Conservation (phyloP, 2,797 vertebrate species). For the Alectoris magna region DNA sequence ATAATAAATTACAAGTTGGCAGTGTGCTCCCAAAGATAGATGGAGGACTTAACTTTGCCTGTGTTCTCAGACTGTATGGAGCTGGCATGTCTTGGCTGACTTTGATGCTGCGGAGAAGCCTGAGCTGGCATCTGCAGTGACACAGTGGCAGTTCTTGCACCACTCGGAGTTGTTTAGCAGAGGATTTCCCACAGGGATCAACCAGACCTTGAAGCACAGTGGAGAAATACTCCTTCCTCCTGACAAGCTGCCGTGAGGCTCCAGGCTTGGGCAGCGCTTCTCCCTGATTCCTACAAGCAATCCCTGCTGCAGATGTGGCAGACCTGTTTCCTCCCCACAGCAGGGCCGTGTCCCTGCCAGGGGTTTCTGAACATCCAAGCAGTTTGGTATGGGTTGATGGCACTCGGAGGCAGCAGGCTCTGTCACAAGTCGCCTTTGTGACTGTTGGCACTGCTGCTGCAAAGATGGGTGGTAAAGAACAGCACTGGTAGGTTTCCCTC, state of each 20-base stretch:
- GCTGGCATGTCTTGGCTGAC: not conserved
- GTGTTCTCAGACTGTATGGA: not conserved
- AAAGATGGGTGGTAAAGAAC: not conserved
- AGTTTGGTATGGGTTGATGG: not conserved
- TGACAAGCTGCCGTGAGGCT: not conserved
- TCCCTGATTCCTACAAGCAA: not conserved
- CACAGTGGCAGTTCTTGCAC: not conserved
- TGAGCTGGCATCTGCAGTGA: not conserved
- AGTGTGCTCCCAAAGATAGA: not conserved
- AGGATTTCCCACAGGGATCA: not conserved
- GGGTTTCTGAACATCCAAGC: not conserved
- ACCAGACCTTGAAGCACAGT: not conserved
- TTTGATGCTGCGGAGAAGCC: not conserved
- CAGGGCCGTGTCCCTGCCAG: not conserved
- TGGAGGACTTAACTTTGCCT: not conserved
- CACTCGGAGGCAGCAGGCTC: not conserved
- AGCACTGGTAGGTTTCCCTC: accelerated
- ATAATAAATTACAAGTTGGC: not conserved
- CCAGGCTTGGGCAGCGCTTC: not conserved
- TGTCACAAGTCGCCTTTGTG: not conserved
- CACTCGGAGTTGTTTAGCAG: not conserved
- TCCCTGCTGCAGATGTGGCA: not conserved
- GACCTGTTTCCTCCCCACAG: not conserved
- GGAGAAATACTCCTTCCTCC: not conserved
- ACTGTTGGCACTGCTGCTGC: not conserved